Conservation (phyloP, 2,888 invertebrate genomes). For the Rotaria socialis region DNA sequence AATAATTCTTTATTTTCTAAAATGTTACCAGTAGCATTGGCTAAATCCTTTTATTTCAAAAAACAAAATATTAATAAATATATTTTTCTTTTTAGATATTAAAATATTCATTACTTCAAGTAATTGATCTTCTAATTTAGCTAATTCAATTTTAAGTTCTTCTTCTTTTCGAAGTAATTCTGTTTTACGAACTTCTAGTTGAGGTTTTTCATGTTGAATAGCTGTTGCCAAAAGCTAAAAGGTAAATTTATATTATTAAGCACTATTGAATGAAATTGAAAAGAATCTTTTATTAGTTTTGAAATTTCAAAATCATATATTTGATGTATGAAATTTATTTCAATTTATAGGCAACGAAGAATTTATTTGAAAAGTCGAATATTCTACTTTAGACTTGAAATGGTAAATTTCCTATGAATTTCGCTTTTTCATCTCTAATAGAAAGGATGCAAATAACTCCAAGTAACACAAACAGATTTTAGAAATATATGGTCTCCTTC, state of each 20-base stretch:
- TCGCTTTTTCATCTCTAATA: too few relatives aligned
- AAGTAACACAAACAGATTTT: too few relatives aligned
- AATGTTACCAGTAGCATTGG: conserved; percentile 75
- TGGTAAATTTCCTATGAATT: too few relatives aligned
- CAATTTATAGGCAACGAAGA: too few relatives aligned
- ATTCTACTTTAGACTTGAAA: too few relatives aligned
- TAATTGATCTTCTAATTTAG: conserved; percentile 77
- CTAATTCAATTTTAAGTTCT: conserved; percentile 76
- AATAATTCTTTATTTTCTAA: conserved; percentile 76
- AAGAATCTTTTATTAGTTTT: too few relatives aligned
- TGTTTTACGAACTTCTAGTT: conserved; percentile 76
- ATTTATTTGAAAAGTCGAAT: too few relatives aligned
- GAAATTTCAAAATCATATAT: too few relatives aligned
- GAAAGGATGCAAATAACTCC: too few relatives aligned
- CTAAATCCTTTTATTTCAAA: conserved; percentile 62
- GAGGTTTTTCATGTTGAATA: conserved; percentile 67
- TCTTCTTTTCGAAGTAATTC: conserved; percentile 79
- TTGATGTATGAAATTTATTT: too few relatives aligned
- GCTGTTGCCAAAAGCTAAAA: conserved; percentile 58
- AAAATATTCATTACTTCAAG: conserved; percentile 61
- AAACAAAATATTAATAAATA: not conserved
- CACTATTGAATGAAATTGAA: too few relatives aligned
- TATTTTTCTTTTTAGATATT: not conserved
- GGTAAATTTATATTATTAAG: not conserved
- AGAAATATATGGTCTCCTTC: too few relatives aligned